These are phyloP conservation scores for Bombus sibiricus DNA, from an alignment of 1,140 invertebrate species.

Conservation along the genomic window DNA sequence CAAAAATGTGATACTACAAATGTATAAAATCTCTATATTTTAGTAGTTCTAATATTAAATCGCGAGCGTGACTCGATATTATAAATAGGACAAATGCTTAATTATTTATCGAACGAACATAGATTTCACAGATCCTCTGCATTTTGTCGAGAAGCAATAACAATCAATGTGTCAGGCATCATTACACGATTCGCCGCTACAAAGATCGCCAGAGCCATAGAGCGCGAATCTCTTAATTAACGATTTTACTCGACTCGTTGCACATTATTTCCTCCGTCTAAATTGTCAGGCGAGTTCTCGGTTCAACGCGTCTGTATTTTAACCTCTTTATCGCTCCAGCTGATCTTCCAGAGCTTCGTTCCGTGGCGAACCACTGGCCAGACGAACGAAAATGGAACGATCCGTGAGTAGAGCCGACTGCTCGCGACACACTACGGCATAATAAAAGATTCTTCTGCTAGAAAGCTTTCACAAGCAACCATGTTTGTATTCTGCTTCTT, in stretches of 20 bases:
- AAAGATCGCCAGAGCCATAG: conserved; percentile 33
- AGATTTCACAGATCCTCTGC: neutral
- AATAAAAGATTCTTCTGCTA: neutral
- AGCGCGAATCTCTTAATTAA: conserved; percentile 58
- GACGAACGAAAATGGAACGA: conserved; percentile 4
- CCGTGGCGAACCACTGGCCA: too few relatives aligned
- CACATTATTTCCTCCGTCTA: conserved; percentile 52
- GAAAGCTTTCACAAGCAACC: neutral
- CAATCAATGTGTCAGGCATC: neutral
- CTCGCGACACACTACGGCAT: neutral
- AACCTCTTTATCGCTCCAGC: conserved; percentile 49
- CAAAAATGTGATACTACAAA: neutral
- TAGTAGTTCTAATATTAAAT: neutral
- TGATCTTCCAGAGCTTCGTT: conserved; percentile 42
- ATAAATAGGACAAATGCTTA: too few relatives aligned
- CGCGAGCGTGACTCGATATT: too few relatives aligned
- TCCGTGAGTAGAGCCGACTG: neutral
- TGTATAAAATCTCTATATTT: neutral
- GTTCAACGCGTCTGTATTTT: conserved; percentile 53
- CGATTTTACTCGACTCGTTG: conserved; percentile 58
- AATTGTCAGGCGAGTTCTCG: conserved; percentile 57
- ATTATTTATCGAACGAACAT: neutral
- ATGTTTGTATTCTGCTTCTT: neutral
- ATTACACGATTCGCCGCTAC: neutral
- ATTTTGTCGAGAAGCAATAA: neutral